Conservation (phyloP, 2,888 invertebrate species). For the Megaustenia siamemsis region DNA sequence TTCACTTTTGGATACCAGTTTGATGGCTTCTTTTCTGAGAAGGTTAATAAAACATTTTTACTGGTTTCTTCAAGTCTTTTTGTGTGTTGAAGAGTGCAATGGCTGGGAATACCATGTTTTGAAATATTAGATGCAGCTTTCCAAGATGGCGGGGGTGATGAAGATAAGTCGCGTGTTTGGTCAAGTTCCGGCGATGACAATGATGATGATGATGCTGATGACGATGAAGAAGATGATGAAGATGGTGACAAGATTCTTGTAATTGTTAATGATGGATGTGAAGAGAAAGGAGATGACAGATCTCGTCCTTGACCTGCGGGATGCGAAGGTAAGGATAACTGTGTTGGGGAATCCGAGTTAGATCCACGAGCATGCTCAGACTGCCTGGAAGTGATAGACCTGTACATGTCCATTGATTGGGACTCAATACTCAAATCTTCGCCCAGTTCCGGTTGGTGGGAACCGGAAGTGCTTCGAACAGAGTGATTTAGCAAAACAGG, state of each 20-base stretch:
- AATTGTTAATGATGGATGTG: not conserved
- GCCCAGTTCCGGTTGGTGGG: not conserved
- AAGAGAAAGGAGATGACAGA: not conserved
- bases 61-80: not conserved
- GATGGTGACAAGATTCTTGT: not conserved
- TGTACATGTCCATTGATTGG: not conserved
- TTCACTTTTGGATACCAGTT: too few relatives aligned
- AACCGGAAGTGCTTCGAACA: not conserved
- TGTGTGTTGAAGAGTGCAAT: too few relatives aligned
- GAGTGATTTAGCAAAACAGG: constrained; percentile 5
- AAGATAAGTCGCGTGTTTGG: not conserved
- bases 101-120: not conserved
- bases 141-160: not conserved
- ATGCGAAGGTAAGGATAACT: not conserved
- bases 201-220: constrained; percentile 24
- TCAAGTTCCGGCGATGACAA: constrained; percentile 19
- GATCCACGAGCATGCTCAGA: not conserved
- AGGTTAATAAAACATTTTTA: not conserved
- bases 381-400: not conserved
- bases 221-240: constrained; percentile 5
- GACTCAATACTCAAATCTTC: not conserved
- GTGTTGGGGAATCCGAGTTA: not conserved
- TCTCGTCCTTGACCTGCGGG: not conserved
- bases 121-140: not conserved
- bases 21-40: too few relatives aligned